A percentile compares a stretch with the other conserved stretches of the same genome.
Conservation (phyloP, 2,797 vertebrate genomes). For the Coccyzus lansbergi region DNA sequence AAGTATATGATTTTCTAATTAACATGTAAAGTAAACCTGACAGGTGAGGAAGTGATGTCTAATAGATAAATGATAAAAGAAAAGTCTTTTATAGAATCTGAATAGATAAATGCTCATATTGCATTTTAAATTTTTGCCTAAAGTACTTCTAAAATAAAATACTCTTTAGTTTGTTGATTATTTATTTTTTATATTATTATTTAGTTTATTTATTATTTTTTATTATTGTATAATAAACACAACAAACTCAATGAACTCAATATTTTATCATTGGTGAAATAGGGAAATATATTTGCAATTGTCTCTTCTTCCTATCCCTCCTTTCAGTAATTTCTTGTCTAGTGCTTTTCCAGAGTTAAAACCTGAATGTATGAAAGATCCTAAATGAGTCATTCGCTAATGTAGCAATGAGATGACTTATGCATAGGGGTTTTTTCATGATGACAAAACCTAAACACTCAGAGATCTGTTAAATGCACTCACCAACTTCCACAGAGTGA, state of each 20-base stretch:
- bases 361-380: not conserved
- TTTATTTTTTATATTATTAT: too few relatives aligned
- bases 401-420: not conserved
- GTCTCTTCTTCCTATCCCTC: not conserved
- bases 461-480: not conserved
- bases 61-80: not conserved
- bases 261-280: not conserved
- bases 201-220: too few relatives aligned
- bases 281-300: not conserved
- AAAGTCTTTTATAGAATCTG: not conserved
- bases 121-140: not conserved
- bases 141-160: not conserved
- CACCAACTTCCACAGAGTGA: not conserved
- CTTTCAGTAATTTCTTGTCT: not conserved
- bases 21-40: not conserved
- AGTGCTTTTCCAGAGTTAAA: not conserved
- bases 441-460: not conserved
- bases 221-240: too few relatives aligned
- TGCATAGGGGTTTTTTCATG: not conserved
- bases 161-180: not conserved
- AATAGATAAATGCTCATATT: not conserved
- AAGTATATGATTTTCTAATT: not conserved
- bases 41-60: not conserved
- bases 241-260: too few relatives aligned
- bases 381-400: not conserved